Conservation (phyloP, 2,888 invertebrate species). For the Stictocephala bisonia region DNA sequence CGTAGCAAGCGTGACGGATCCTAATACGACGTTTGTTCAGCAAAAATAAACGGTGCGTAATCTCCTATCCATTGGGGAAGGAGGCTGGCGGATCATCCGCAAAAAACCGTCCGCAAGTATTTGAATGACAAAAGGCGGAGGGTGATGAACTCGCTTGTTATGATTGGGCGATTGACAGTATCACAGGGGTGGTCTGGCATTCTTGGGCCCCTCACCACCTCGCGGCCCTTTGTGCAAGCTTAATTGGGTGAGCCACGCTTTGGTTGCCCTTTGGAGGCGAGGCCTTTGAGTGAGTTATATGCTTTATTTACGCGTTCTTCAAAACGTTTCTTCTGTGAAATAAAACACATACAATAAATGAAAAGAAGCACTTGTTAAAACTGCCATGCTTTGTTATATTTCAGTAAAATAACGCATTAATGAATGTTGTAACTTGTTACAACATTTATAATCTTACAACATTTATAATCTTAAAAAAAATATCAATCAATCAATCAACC, state of each 20-base stretch:
- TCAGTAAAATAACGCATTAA: too few species aligned
- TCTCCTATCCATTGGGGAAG: constrained; percentile 9
- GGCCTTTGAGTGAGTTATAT: not conserved
- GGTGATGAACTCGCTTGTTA: constrained; percentile 17
- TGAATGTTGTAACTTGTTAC: too few species aligned
- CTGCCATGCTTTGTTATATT: too few species aligned
- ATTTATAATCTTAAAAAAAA: too few species aligned
- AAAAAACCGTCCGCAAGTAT: constrained; percentile 4
- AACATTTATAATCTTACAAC: too few species aligned
- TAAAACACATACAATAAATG: too few species aligned
- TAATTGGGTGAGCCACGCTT: constrained; percentile 16
- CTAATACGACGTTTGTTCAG: constrained; percentile 21
- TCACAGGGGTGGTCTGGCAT: constrained; percentile 19
- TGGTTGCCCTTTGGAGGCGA: too few species aligned
- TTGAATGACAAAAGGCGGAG: constrained; percentile 32
- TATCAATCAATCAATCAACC: too few species aligned
- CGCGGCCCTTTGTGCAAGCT: not conserved
- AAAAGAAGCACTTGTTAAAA: too few species aligned
- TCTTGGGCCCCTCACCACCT: not conserved
- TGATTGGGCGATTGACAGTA: constrained; percentile 20
- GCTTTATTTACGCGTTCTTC: too few species aligned
- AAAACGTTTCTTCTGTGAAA: not conserved
- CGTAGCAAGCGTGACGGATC: constrained; percentile 4
- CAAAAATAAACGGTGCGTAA: constrained; percentile 17
- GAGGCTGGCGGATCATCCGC: not conserved